Base-by-base conservation (phyloP, 2,888 invertebrate genomes). In the Pristionchus arcanus region DNA sequence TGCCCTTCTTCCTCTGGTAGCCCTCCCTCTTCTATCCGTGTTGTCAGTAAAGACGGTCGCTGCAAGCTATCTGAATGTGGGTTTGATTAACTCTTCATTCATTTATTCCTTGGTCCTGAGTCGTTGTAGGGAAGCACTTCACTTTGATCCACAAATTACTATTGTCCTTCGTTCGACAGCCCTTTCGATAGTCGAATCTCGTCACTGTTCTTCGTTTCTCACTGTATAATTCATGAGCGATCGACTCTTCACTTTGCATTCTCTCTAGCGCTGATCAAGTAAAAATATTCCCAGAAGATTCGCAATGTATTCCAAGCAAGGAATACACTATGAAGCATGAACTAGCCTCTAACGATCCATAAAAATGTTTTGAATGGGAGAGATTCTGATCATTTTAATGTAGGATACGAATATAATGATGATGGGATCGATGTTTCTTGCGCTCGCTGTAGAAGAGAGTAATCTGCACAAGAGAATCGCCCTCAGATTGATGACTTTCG, bases 351-450 rank as follows among this genome's bases (percentile, higher is more conserved):
- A 49, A 49, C 42, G 42, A 49, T 9, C 11, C 11, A 49, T 49
- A 49, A 49, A n/a, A 49, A 49, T 13, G 42, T 49, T 11, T 49
- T 49, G 42, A 49, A 49, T 49, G 13, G 42, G 42, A 13, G 42
- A 49, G 13, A n/a, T n/a, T n/a, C n/a, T n/a, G 42, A 49, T 49
- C 16, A 28, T 37, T 74, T 49, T 49, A 49, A 3, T 91, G 87
- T 66, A 93, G 93, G 93, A 93, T 89, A 93, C 93, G 15, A 93
- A 92, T 68, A 91, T 93, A 25, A 90, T 93, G 74, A 92, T 93
- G 89, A 90, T 93, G 90, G 92, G 91, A 55, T 92, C 92, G 90
- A 90, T 93, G 59, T 92, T 93, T 91, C 89, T 92, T 25, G 92
- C 92, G 19, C 81, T 93, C 31, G 93, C 93, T 0, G 92, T 93